Percentiles rank a stretch among this genome's conserved stretches.
Conservation (phyloP, 2,888 invertebrate species). For the Xestia rhomboidea region DNA sequence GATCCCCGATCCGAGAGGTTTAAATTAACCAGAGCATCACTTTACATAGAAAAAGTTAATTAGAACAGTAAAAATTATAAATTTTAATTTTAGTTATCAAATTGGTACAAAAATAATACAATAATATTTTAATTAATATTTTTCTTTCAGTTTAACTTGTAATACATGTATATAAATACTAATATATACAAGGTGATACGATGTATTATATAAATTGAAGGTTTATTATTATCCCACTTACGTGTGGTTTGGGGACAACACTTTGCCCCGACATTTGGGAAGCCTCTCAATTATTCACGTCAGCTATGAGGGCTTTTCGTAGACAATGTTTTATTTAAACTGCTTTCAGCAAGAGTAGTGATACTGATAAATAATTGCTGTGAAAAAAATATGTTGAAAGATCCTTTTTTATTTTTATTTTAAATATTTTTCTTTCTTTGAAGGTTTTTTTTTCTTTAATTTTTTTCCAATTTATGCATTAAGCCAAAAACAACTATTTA, state of each 20-base stretch:
- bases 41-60: no score
- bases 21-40: no score
- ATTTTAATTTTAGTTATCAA: no score
- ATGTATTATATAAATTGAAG: constrained; percentile 7
- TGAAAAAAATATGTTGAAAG: background rate
- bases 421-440: no score
- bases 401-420: background rate
- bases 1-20: no score
- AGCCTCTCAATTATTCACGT: constrained; percentile 20
- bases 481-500: no score
- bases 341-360: background rate
- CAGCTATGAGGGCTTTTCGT: background rate
- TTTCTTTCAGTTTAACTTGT: background rate
- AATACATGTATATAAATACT: no score
- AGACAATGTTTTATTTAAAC: background rate
- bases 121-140: no score
- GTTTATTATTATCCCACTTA: background rate
- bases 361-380: background rate
- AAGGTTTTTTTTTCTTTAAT: no score
- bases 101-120: no score
- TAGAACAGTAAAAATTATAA: no score
- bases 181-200: background rate
- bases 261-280: constrained; percentile 1
- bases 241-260: constrained; percentile 14
- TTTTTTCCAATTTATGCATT: no score